Evolutionary conservation across 2,113 vertebrate genomes (phyloP).

Genomic region (Lathamus discolor): DNA sequence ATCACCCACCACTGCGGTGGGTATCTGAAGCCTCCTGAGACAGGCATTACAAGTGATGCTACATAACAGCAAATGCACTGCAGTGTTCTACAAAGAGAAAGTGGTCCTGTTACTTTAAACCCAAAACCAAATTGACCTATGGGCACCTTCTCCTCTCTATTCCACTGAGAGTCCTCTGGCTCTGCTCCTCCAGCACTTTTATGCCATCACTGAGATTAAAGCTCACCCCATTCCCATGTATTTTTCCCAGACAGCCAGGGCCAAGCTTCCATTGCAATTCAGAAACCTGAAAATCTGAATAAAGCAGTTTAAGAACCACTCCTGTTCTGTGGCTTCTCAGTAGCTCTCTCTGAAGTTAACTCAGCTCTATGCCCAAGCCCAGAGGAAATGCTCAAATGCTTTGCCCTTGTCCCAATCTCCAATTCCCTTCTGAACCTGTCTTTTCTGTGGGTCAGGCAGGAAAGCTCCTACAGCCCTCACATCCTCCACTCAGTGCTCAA

Average conservation of each 20-base stretch:
- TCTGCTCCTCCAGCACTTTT: accelerated
- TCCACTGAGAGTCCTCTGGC: accelerated
- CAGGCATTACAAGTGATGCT: background rate
- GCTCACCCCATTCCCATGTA: accelerated
- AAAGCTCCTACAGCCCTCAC: background rate
- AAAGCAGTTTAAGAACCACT: background rate
- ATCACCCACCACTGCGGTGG: accelerated
- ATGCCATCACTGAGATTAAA: accelerated
- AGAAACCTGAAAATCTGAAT: background rate
- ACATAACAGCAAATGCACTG: background rate
- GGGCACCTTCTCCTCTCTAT: background rate
- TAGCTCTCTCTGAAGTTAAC: background rate
- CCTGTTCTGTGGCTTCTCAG: background rate
- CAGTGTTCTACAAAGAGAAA: background rate
- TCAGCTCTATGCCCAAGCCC: background rate
- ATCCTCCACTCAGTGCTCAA: background rate
- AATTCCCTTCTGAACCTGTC: background rate
- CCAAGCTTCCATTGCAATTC: accelerated
- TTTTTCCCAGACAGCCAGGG: background rate
- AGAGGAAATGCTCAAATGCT: accelerated
- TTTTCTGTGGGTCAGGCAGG: background rate
- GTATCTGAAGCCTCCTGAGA: background rate
- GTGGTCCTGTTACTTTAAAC: background rate
- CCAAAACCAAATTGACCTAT: accelerated
- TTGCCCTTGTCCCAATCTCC: background rate